These are phyloP conservation scores for Leptodactylus fuscus DNA, from an alignment of 2,113 vertebrate genomes.

Conservation along the genomic window DNA sequence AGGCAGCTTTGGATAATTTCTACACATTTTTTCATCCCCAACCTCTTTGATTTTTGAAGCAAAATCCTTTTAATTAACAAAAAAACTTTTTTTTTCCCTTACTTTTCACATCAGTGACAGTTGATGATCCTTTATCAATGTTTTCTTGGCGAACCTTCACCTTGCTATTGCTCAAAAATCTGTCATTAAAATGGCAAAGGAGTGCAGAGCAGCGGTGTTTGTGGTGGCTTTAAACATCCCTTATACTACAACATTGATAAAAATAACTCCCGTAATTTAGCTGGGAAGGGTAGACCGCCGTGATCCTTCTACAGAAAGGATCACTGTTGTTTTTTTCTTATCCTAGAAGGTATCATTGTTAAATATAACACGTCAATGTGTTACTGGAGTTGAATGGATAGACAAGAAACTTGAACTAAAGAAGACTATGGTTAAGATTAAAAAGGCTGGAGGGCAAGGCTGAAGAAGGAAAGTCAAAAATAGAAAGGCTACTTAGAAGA, in stretches of 20 bases:
- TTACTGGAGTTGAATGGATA: neutral
- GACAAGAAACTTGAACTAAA: neutral
- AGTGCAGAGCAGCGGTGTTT: slow-evolving; percentile 55
- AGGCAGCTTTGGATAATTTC: slow-evolving; percentile 85
- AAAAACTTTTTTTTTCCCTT: slow-evolving; percentile 58
- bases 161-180: slow-evolving; percentile 37
- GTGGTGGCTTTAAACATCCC: slow-evolving; percentile 28
- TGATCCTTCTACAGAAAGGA: neutral
- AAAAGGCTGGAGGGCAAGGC: neutral
- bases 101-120: slow-evolving; percentile 62
- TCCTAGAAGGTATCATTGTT: neutral
- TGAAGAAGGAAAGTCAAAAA: neutral
- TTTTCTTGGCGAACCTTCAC: slow-evolving; percentile 62
- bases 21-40: slow-evolving; percentile 75
- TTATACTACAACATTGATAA: slow-evolving; percentile 3
- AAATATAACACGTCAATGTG: neutral
- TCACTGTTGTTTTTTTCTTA: neutral
- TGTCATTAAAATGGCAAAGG: slow-evolving; percentile 57
- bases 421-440: neutral
- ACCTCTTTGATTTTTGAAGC: slow-evolving; percentile 73
- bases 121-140: slow-evolving; percentile 62
- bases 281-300: neutral
- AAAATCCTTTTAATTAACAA: slow-evolving; percentile 75
- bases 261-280: neutral
- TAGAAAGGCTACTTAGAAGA: neutral